phyloP scores from a whole-genome alignment of 1,140 invertebrate genomes.

The Helicoverpa zea region DNA sequence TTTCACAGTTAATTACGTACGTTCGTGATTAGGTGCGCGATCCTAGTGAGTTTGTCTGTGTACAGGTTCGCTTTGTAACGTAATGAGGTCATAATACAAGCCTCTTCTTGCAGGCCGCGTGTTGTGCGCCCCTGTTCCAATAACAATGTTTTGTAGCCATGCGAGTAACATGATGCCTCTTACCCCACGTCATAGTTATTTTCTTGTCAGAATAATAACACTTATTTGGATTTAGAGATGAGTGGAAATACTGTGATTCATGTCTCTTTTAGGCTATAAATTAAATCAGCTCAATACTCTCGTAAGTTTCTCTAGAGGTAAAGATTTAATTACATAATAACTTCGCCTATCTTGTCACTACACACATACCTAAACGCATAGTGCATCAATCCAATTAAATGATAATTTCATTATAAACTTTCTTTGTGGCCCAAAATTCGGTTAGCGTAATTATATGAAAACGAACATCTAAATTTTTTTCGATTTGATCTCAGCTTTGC shows the following conservation, averaged over 20 bases:
- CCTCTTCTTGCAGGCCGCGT: neutral
- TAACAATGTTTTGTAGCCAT: neutral
- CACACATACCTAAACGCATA: no score
- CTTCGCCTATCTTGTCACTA: no score
- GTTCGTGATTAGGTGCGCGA: neutral
- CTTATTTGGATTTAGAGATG: neutral
- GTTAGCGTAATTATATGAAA: no score
- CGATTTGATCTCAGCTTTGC: neutral
- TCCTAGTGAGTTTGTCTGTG: neutral
- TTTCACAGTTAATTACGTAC: constrained; percentile 25
- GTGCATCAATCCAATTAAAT: neutral
- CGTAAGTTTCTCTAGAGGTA: no score
- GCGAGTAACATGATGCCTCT: constrained; percentile 1
- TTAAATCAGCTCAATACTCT: no score
- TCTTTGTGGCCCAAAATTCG: neutral
- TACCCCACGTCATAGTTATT: neutral
- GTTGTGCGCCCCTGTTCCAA: neutral
- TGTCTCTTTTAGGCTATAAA: neutral
- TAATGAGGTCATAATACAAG: neutral
- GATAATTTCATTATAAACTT: neutral
- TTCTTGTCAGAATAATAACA: constrained; percentile 5
- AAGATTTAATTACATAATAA: no score
- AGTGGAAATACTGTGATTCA: neutral
- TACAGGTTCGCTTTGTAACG: neutral
- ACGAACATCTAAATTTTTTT: no score